Conservation (phyloP, 2,113 vertebrate species). For the Chlamydotis undulata region DNA sequence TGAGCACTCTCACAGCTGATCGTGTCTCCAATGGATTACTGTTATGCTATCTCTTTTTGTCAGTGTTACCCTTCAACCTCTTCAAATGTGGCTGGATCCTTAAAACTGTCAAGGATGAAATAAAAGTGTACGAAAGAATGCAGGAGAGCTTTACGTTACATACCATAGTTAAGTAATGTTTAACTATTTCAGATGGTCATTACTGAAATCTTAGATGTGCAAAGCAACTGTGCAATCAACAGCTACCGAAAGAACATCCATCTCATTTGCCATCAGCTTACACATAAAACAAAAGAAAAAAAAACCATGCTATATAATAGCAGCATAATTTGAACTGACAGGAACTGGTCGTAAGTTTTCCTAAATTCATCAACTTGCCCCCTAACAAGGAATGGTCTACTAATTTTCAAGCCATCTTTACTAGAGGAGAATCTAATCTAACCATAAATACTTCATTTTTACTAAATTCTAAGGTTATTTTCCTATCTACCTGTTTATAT, state of each 20-base stretch:
- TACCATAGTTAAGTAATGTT: not conserved
- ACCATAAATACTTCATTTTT: not conserved
- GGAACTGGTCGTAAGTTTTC: not conserved
- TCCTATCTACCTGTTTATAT: not conserved
- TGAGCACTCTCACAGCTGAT: not conserved
- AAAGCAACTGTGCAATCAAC: not conserved
- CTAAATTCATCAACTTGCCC: rapidly evolving
- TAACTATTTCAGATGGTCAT: not conserved
- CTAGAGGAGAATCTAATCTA: not conserved
- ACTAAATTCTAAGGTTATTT: not conserved
- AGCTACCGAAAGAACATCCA: not conserved
- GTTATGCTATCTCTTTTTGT: not conserved
- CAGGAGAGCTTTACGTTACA: not conserved
- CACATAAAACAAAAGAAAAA: not conserved
- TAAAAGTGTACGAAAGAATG: not conserved
- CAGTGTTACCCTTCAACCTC: not conserved
- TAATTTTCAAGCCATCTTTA: not conserved
- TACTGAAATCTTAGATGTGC: not conserved
- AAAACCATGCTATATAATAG: not conserved
- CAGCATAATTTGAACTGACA: not conserved
- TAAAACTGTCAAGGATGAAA: not conserved
- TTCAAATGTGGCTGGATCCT: not conserved
- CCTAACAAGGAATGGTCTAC: not conserved
- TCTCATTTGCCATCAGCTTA: not conserved
- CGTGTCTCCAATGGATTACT: not conserved